A percentile compares a stretch with the other conserved stretches of the same genome.
Evolutionary conservation across 2,797 vertebrate genomes (phyloP).

Genomic region (Rhynchonycteris naso): DNA sequence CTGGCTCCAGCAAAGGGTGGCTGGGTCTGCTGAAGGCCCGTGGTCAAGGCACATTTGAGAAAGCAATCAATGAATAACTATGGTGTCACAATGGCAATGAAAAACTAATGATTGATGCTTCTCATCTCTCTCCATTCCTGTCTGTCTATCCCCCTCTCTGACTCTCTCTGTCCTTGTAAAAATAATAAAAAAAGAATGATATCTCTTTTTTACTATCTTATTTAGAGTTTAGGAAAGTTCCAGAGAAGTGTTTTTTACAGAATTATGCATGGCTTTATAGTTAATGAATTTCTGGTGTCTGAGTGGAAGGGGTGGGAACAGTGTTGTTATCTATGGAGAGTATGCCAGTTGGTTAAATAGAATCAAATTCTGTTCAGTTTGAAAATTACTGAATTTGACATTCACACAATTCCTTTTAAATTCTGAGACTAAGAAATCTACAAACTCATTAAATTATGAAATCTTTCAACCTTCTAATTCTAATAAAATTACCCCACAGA

Average conservation of each 20-base stretch:
- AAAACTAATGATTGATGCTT: too few relatives aligned
- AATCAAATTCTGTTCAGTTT: conserved; percentile 75
- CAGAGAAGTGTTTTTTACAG: conserved; percentile 58
- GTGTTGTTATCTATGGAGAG: conserved; percentile 60
- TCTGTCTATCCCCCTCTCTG: too few relatives aligned
- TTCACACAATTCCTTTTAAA: conserved; percentile 71
- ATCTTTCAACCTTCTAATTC: conserved; percentile 57
- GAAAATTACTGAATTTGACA: conserved; percentile 76
- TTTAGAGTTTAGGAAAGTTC: conserved; percentile 57
- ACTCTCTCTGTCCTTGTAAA: too few relatives aligned
- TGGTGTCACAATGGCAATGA: too few relatives aligned
- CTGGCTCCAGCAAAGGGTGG: too few relatives aligned
- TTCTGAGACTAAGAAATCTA: conserved; percentile 72
- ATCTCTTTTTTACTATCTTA: conserved; percentile 39
- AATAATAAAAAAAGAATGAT: neutral
- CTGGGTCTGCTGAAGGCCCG: too few relatives aligned
- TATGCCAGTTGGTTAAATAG: conserved; percentile 71
- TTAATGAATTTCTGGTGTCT: conserved; percentile 65
- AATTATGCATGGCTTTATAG: conserved; percentile 64
- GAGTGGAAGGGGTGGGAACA: neutral
- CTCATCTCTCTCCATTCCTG: too few relatives aligned
- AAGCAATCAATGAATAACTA: too few relatives aligned
- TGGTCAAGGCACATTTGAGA: too few relatives aligned
- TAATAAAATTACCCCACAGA: conserved; percentile 55
- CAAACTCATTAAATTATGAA: conserved; percentile 72